Conservation (phyloP, 2,888 invertebrate species). For the Drosophila macrothrix region DNA sequence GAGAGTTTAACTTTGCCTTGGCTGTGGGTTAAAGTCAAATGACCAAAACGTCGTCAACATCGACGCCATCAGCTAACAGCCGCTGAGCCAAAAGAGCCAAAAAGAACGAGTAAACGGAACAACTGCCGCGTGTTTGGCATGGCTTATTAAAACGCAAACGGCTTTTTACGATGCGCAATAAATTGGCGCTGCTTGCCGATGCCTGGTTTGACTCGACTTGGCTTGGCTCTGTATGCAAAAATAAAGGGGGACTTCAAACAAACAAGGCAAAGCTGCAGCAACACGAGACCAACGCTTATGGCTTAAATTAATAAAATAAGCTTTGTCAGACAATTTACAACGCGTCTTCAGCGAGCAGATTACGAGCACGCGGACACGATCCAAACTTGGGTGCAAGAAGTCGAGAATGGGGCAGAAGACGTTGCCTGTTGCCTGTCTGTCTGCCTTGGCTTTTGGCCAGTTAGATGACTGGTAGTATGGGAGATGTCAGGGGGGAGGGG, state of each 20-base stretch:
- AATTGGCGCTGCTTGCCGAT: slow-evolving; percentile 66
- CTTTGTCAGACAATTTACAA: slow-evolving; percentile 83
- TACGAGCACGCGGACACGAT: slow-evolving; percentile 76
- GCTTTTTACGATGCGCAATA: slow-evolving; percentile 78
- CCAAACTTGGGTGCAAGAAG: slow-evolving; percentile 21
- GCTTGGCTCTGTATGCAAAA: slow-evolving; percentile 58
- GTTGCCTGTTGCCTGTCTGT: slow-evolving; percentile 64
- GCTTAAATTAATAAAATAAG: slow-evolving; percentile 83
- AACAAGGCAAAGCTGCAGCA: slow-evolving; percentile 47
- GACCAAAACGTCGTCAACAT: slow-evolving; percentile 55
- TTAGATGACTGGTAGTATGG: slow-evolving; percentile 33
- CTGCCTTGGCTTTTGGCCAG: slow-evolving; percentile 55
- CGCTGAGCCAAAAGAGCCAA: slow-evolving; percentile 14
- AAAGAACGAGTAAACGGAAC: slow-evolving; percentile 52
- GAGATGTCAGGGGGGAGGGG: neutral
- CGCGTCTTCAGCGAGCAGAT: slow-evolving; percentile 83
- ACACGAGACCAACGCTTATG: slow-evolving; percentile 71
- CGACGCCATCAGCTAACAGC: slow-evolving; percentile 70
- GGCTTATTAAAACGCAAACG: slow-evolving; percentile 81
- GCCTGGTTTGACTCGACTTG: neutral
- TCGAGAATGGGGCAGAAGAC: neutral
- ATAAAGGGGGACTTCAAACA: slow-evolving; percentile 46
- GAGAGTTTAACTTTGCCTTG: slow-evolving; percentile 24
- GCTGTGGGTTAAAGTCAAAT: slow-evolving; percentile 32
- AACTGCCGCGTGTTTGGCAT: slow-evolving; percentile 73